Evolutionary conservation across 2,113 vertebrate species (phyloP).

Genomic region (Aleadryas rufinucha): DNA sequence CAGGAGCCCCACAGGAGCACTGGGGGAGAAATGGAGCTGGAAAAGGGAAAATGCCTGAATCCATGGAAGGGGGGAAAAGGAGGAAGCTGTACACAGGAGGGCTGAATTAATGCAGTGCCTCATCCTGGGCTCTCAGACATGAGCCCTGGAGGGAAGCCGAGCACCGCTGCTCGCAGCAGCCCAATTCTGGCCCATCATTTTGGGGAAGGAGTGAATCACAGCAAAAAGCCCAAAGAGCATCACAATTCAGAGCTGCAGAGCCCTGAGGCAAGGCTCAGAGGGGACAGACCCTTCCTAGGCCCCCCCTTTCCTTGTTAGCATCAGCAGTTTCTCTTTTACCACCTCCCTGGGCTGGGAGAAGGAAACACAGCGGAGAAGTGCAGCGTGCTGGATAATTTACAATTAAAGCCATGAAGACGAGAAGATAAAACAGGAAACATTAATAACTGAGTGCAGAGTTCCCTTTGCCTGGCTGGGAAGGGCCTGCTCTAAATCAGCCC

Average conservation of each 20-base stretch:
- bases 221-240: not conserved
- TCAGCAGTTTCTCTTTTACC: not conserved
- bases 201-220: not conserved
- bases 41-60: not conserved
- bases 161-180: not conserved
- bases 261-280: not conserved
- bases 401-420: not conserved
- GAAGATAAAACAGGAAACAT: not conserved
- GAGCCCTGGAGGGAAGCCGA: not conserved
- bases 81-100: not conserved
- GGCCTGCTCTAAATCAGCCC: not conserved
- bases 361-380: not conserved
- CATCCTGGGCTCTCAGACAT: not conserved
- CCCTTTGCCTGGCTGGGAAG: not conserved
- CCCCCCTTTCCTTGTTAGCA: not conserved
- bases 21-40: not conserved
- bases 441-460: not conserved
- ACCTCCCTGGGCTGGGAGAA: not conserved
- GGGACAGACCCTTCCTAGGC: not conserved
- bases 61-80: not conserved
- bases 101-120: not conserved
- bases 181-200: not conserved
- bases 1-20: constrained; percentile 48
- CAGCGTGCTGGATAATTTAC: not conserved
- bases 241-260: not conserved